Conservation (phyloP, 1,140 invertebrate species). For the Xylocopa sonorina region DNA sequence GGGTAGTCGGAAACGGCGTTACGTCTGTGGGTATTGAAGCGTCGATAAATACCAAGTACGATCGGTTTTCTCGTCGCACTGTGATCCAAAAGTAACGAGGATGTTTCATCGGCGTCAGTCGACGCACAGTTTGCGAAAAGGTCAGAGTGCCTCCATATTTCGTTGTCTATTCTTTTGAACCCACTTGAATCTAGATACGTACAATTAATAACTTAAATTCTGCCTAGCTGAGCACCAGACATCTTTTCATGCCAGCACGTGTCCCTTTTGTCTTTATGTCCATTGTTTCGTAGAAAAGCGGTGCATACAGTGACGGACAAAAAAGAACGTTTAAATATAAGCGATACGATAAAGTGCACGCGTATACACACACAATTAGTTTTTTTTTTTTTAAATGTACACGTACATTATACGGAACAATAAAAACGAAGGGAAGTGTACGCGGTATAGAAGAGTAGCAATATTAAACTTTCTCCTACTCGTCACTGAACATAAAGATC, state of each 20-base stretch:
- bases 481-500: background rate
- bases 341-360: no score
- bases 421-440: no score
- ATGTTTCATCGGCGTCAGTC: slow-evolving; percentile 56
- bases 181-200: background rate
- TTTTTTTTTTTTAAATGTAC: no score
- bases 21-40: background rate
- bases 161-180: background rate
- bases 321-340: no score
- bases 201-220: slow-evolving; percentile 25
- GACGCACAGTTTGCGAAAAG: slow-evolving; percentile 46
- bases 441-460: no score
- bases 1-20: background rate
- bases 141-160: slow-evolving; percentile 5
- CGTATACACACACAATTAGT: no score
- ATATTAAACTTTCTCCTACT: no score
- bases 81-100: background rate
- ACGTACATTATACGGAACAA: no score
- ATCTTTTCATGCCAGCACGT: slow-evolving; percentile 3
- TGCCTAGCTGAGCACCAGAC: background rate
- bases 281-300: background rate
- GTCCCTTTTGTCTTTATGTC: background rate
- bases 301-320: no score
- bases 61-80: background rate
- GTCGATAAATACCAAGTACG: background rate